Base-by-base conservation (phyloP, 2,888 invertebrate genomes). In the Apamea monoglypha region DNA sequence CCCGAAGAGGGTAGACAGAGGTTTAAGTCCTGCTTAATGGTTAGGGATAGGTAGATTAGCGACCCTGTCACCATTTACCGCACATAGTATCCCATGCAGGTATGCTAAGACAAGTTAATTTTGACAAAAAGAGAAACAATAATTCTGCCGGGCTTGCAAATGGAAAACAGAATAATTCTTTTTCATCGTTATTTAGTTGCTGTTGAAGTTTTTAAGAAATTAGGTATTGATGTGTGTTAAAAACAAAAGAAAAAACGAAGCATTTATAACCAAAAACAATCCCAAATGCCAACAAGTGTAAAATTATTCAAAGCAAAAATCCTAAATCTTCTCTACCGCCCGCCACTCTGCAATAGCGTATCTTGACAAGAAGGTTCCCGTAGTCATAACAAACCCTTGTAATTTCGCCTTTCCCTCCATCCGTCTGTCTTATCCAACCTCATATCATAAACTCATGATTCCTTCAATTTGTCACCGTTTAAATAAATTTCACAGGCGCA, bases 381-480 rank as follows among this genome's bases (percentile, higher is more conserved):
- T 63, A 77, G 66, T 76, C 70, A 86, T 74, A 74, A 84, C 66
- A 32, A 75, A 67, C 84, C 81, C 82, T 83, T 84, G 89, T 84
- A 88, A 89, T 83, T 82, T 88, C 40, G 69, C 68, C 70, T 80
- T 75, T 67, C 66, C 75, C 80, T 82, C 79, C 80, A 75, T 84
- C 71, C 81, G 78, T 77, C 82, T 84, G 76, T 84, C 78, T 88
- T 88, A 88, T 89, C 86, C 83, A 70, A 81, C 77, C 78, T 86
- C 79, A 84, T 83, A 90, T 88, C 87, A 84, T 80, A 76, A 84
- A 84, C 88, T 89, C 90, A 78, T 78, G 86, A 79, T 88, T 83
- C 80, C 81, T 80, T 76, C 90, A 89, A 88, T 89, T 88, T 89
- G 88, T 89, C 88, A 89, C 76, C 75, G 74, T 77, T 88, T 89